Conservation (phyloP, 2,113 vertebrate genomes). For the Pithys albifrons region DNA sequence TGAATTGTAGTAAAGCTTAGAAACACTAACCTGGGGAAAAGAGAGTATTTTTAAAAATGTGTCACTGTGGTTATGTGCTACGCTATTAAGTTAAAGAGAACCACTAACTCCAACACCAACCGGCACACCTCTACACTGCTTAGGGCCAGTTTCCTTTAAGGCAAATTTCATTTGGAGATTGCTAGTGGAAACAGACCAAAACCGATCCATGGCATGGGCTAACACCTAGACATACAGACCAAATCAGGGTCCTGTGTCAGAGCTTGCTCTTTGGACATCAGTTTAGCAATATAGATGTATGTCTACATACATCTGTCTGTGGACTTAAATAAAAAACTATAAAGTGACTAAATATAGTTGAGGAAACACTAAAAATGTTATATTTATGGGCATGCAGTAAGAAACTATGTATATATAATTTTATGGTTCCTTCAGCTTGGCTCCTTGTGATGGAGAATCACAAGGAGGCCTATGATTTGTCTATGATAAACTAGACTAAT, state of each 20-base stretch:
- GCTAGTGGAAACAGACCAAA: not conserved
- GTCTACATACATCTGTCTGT: not conserved
- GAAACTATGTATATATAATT: not conserved
- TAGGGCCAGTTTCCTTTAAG: not conserved
- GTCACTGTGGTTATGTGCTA: not conserved
- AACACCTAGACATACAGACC: not conserved
- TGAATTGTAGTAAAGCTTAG: not conserved
- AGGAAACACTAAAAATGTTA: not conserved
- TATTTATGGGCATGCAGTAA: not conserved
- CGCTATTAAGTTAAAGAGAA: not conserved
- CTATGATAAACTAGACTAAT: rapidly evolving
- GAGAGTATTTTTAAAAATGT: not conserved
- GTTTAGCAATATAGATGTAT: not conserved
- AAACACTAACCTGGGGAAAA: not conserved
- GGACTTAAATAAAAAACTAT: not conserved
- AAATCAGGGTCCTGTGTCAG: not conserved
- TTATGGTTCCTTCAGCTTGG: not conserved
- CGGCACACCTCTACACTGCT: not conserved
- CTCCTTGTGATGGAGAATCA: not conserved
- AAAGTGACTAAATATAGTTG: not conserved
- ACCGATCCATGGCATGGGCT: not conserved
- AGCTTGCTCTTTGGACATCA: not conserved
- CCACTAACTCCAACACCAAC: not conserved
- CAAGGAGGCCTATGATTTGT: not conserved
- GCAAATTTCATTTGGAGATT: not conserved